Conservation (phyloP, 2,888 invertebrate genomes). For the Coenonympha arcania region DNA sequence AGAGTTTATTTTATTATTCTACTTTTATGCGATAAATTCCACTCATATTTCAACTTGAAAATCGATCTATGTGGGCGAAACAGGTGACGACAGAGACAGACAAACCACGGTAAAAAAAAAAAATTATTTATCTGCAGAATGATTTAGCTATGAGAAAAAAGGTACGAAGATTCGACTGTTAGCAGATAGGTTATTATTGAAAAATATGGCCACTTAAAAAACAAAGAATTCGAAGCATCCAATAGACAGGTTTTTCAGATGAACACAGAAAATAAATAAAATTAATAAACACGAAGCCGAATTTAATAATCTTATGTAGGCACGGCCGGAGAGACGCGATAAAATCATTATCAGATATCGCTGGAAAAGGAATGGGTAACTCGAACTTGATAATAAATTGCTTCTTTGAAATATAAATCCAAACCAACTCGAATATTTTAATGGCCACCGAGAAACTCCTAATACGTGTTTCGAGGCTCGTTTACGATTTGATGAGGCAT, state of each 20-base stretch:
- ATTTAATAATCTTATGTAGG: background rate
- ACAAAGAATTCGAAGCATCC: no score
- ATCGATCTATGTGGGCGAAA: no score
- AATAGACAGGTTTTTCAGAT: background rate
- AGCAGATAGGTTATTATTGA: no score
- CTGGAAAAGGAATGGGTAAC: conserved; percentile 12
- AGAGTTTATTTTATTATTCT: no score
- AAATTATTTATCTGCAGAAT: no score
- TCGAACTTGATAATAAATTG: conserved; percentile 38
- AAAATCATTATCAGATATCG: conserved; percentile 12
- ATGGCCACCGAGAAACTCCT: conserved; percentile 32
- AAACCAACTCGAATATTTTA: conserved; percentile 36
- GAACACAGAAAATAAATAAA: background rate
- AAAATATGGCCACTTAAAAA: no score
- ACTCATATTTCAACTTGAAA: no score
- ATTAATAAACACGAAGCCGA: conserved; percentile 1
- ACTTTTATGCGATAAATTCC: no score
- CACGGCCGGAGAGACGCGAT: conserved; percentile 11
- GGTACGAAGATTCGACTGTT: no score
- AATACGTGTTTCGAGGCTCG: conserved; percentile 15
- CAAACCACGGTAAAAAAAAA: no score
- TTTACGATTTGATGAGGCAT: conserved; percentile 46
- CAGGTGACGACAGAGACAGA: no score
- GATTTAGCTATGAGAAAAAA: no score
- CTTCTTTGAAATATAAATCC: conserved; percentile 43